A percentile compares a stretch with the other conserved stretches of the same genome.
Conservation (phyloP, 1,140 invertebrate species). For the Cotesia glomerata region DNA sequence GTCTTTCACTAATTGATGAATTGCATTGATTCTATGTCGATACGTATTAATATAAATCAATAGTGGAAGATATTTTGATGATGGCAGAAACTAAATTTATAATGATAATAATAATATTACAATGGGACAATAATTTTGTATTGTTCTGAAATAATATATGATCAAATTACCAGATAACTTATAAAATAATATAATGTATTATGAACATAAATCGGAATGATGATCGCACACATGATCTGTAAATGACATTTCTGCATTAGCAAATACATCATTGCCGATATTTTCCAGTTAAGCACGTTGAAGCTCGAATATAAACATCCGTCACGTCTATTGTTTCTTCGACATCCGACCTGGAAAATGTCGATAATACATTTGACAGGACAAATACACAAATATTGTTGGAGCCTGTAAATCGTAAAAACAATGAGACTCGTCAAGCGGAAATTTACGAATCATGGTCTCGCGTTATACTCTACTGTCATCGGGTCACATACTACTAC, state of each 20-base stretch:
- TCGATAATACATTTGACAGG: constrained; percentile 30
- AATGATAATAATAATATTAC: no score
- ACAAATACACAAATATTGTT: constrained; percentile 34
- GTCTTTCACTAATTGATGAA: no score
- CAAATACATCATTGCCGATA: constrained; percentile 8
- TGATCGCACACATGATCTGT: not conserved
- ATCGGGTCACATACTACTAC: not conserved
- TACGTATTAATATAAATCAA: no score
- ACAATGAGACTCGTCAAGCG: constrained; percentile 35
- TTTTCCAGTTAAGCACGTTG: constrained; percentile 11
- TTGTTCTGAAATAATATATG: not conserved
- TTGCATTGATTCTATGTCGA: no score
- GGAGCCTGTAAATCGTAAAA: constrained; percentile 35
- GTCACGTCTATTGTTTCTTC: constrained; percentile 19
- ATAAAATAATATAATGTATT: no score
- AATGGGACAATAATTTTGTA: not conserved
- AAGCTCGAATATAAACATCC: constrained; percentile 11
- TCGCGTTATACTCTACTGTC: constrained; percentile 24
- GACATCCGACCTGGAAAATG: constrained; percentile 6
- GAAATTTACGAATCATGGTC: constrained; percentile 1
- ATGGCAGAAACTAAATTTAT: no score
- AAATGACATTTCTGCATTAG: constrained; percentile 21
- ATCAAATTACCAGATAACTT: not conserved
- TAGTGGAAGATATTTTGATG: no score
- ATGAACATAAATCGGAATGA: not conserved